Conservation (phyloP, 2,113 vertebrate genomes). For the Prinia subflava region DNA sequence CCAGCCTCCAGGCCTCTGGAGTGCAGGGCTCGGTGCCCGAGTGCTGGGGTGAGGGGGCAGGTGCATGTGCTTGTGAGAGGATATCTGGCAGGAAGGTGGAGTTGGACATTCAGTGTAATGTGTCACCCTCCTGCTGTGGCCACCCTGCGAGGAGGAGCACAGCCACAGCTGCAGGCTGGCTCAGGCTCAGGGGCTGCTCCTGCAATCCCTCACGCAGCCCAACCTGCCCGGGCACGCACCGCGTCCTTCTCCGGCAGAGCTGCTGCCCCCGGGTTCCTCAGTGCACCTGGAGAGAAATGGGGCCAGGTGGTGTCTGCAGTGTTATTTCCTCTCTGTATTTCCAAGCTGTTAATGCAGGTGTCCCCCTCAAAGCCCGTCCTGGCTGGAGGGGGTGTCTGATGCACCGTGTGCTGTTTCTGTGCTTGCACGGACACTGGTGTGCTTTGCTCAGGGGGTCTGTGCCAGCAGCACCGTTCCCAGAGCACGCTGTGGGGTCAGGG, state of each 20-base stretch:
- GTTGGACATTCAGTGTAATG: neutral
- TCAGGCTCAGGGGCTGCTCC: fast-evolving
- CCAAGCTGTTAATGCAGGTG: neutral
- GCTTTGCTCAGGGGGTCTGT: neutral
- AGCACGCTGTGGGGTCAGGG: neutral
- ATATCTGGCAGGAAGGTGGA: neutral
- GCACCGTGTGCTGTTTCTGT: fast-evolving
- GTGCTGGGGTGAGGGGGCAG: neutral
- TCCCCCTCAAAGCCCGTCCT: neutral
- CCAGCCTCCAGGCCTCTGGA: neutral
- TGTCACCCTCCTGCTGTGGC: too few species aligned
- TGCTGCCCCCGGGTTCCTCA: fast-evolving
- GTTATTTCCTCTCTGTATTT: neutral
- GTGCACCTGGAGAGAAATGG: fast-evolving
- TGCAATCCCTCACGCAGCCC: fast-evolving
- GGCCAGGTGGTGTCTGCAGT: neutral
- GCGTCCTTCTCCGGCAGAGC: neutral
- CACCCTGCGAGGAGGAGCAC: neutral
- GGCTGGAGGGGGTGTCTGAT: neutral
- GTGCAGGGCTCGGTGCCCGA: fast-evolving
- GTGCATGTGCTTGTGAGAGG: neutral
- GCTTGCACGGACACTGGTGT: neutral
- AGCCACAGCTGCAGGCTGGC: neutral
- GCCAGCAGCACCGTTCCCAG: fast-evolving
- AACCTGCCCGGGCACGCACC: neutral